A percentile compares a stretch with the other conserved stretches of the same genome.
Conservation (phyloP, 1,140 invertebrate species). For the Penaeus japonicus region DNA sequence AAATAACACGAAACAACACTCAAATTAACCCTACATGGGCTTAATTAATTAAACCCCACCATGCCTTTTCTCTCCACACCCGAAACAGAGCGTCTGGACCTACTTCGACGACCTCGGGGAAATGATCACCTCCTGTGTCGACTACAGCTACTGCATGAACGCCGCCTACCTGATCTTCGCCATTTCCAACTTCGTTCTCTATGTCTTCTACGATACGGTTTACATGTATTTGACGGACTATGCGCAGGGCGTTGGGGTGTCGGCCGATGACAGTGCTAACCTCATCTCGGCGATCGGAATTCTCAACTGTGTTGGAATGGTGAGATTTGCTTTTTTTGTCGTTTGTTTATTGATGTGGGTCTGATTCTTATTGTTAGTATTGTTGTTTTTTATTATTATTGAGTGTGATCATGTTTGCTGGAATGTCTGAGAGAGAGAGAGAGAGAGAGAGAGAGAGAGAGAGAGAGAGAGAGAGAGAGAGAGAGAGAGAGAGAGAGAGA, state of each 20-base stretch:
- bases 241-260: slow-evolving; percentile 76
- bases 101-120: slow-evolving; percentile 80
- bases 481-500: neutral
- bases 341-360: neutral
- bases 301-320: slow-evolving; percentile 85
- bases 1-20: no score
- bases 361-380: no score
- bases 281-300: slow-evolving; percentile 87
- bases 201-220: slow-evolving; percentile 85
- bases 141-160: slow-evolving; percentile 80
- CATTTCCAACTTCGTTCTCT: slow-evolving; percentile 84
- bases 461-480: neutral
- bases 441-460: no score
- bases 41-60: no score
- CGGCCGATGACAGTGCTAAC: slow-evolving; percentile 77
- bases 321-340: slow-evolving; percentile 64
- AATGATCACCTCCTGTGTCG: slow-evolving; percentile 77
- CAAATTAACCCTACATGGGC: no score
- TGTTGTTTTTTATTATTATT: no score
- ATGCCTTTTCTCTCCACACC: neutral
- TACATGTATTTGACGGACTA: slow-evolving; percentile 86
- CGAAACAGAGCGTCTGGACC: slow-evolving; percentile 74
- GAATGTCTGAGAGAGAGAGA: no score
- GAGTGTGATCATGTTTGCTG: no score
- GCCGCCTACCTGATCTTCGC: slow-evolving; percentile 80